phyloP scores from a whole-genome alignment of 2,888 invertebrate genomes.

The Glyphotaelius pellucidus region DNA sequence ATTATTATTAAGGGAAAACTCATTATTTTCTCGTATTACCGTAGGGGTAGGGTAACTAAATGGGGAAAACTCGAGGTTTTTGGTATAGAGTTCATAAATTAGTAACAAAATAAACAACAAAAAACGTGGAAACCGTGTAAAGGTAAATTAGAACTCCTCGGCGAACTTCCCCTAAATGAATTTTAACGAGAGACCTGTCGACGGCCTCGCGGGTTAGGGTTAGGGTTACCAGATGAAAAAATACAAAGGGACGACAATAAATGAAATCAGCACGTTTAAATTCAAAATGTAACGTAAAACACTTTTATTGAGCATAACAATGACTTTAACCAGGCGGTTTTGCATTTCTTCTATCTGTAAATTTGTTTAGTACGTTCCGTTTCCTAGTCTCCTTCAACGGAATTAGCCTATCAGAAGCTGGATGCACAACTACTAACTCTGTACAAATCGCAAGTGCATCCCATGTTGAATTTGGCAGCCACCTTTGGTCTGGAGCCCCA shows the following conservation, averaged over 20 bases:
- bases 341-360: too few relatives aligned
- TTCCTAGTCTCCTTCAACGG: too few relatives aligned
- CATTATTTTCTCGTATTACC: neutral
- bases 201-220: neutral
- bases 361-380: too few relatives aligned
- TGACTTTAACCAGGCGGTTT: too few relatives aligned
- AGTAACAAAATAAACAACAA: neutral
- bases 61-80: neutral
- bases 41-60: neutral
- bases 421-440: too few relatives aligned
- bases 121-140: neutral
- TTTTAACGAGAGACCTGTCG: slow-evolving; percentile 2
- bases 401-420: too few relatives aligned
- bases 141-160: neutral
- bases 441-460: too few relatives aligned
- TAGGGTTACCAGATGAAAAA: neutral
- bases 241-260: neutral
- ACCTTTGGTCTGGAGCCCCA: too few relatives aligned
- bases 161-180: neutral
- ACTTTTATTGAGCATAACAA: neutral
- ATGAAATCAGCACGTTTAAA: neutral
- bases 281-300: too few relatives aligned
- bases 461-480: too few relatives aligned
- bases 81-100: neutral
- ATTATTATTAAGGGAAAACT: neutral